Evolutionary conservation across 2,888 invertebrate genomes (phyloP).

Genomic region (Brachynemurus nebulosus): DNA sequence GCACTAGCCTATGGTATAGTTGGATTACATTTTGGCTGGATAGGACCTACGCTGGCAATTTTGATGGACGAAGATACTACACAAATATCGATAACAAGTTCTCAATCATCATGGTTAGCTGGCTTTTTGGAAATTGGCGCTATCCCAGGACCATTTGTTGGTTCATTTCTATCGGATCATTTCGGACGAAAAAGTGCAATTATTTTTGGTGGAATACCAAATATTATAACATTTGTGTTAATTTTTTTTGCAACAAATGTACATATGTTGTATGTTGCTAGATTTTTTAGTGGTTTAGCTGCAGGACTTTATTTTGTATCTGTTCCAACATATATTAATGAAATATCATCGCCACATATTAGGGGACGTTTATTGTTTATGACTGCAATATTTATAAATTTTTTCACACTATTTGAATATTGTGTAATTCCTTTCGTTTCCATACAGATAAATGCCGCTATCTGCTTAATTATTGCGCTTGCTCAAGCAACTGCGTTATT

Average conservation of each 20-base stretch:
- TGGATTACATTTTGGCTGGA: conserved; percentile 32
- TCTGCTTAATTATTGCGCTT: conserved; percentile 26
- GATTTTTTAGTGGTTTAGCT: conserved; percentile 41
- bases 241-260: conserved; percentile 40
- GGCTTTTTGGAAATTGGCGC: background rate
- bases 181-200: conserved; percentile 44
- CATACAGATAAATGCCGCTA: conserved; percentile 31
- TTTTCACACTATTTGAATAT: conserved; percentile 34
- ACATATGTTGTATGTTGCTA: conserved; percentile 34
- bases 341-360: conserved; percentile 34
- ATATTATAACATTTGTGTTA: conserved; percentile 41
- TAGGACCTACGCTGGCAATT: conserved; percentile 12
- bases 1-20: conserved; percentile 25
- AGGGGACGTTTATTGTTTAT: conserved; percentile 36
- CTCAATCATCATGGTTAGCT: background rate
- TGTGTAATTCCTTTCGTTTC: conserved; percentile 27
- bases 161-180: conserved; percentile 43
- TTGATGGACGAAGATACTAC: background rate
- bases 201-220: conserved; percentile 39
- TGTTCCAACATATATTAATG: conserved; percentile 36
- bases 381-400: conserved; percentile 33
- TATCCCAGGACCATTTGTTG: conserved; percentile 21
- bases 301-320: conserved; percentile 21
- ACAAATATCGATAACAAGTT: background rate
- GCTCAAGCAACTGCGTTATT: background rate